These are phyloP conservation scores for Chrysodeixis includens DNA, from an alignment of 2,888 invertebrate genomes.

Conservation along the genomic window DNA sequence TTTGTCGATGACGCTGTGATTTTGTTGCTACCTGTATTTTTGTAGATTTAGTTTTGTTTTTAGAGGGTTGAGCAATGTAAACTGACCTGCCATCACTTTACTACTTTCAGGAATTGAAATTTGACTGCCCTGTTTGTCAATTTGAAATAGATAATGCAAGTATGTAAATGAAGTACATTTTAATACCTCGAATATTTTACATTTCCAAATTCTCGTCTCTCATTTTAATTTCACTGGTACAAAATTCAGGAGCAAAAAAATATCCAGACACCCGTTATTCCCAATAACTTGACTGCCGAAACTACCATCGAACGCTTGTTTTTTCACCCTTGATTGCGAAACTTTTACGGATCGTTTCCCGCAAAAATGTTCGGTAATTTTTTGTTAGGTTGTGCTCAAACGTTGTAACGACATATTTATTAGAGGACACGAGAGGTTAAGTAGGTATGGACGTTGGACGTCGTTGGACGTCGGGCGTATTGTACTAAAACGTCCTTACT, in stretches of 20 bases:
- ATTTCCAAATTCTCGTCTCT: background rate
- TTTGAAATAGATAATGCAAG: no score
- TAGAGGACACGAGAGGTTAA: constrained; percentile 73
- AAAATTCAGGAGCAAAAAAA: constrained; percentile 22
- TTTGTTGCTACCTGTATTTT: constrained; percentile 56
- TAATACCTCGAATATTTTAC: no score
- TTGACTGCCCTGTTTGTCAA: no score
- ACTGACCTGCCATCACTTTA: no score
- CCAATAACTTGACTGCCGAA: constrained; percentile 30
- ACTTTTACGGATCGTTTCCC: constrained; percentile 72
- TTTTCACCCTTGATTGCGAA: constrained; percentile 80
- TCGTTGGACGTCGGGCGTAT: constrained; percentile 40
- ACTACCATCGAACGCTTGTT: constrained; percentile 66
- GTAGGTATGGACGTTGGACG: constrained; percentile 65
- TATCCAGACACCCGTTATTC: constrained; percentile 6
- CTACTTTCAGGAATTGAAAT: no score
- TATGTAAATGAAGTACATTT: no score
- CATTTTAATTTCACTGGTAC: background rate
- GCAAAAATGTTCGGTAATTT: constrained; percentile 75
- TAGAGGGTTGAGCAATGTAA: background rate
- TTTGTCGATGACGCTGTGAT: constrained; percentile 69
- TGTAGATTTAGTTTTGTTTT: constrained; percentile 25
- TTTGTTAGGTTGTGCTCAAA: constrained; percentile 69
- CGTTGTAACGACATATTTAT: constrained; percentile 83
- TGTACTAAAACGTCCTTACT: constrained; percentile 66